A percentile compares a stretch with the other conserved stretches of the same genome.
Conservation (phyloP, 2,888 invertebrate species). For the Dicyrtomina minuta region DNA sequence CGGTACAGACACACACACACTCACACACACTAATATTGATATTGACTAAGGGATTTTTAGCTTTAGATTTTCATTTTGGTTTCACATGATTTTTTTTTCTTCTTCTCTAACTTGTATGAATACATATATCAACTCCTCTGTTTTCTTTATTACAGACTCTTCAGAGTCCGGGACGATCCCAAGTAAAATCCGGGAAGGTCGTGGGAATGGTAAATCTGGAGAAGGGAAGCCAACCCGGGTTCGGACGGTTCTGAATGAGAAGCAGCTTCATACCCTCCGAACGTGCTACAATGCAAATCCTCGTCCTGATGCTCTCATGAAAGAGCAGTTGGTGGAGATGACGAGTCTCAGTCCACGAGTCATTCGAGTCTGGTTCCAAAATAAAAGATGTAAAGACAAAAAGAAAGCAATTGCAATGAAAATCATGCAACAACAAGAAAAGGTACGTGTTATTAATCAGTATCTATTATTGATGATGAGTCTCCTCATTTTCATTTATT, state of each 20-base stretch:
- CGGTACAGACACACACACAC: too few species aligned
- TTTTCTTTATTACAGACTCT: conserved; percentile 67
- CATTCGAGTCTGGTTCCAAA: conserved; percentile 99
- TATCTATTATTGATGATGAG: too few species aligned
- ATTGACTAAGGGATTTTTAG: conserved; percentile 16
- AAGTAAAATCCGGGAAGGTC: conserved; percentile 59
- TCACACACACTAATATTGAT: too few species aligned
- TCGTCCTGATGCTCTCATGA: conserved; percentile 89
- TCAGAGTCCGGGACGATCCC: conserved; percentile 83
- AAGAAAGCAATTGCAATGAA: conserved; percentile 95
- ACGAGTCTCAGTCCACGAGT: conserved; percentile 95
- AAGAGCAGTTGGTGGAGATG: conserved; percentile 99
- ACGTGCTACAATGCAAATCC: conserved; percentile 98
- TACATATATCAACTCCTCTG: too few species aligned
- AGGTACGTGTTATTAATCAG: conserved; percentile 76
- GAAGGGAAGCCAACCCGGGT: conserved; percentile 98
- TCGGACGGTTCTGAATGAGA: conserved; percentile 96
- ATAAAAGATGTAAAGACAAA: conserved; percentile 96
- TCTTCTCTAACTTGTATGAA: too few species aligned
- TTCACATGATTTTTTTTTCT: too few species aligned
- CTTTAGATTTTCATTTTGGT: not conserved
- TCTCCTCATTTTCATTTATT: not conserved
- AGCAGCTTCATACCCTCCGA: conserved; percentile 93
- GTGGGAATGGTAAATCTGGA: conserved; percentile 58
- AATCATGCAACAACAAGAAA: conserved; percentile 96